Conservation (phyloP, 2,113 vertebrate genomes). For the Indicator indicator region DNA sequence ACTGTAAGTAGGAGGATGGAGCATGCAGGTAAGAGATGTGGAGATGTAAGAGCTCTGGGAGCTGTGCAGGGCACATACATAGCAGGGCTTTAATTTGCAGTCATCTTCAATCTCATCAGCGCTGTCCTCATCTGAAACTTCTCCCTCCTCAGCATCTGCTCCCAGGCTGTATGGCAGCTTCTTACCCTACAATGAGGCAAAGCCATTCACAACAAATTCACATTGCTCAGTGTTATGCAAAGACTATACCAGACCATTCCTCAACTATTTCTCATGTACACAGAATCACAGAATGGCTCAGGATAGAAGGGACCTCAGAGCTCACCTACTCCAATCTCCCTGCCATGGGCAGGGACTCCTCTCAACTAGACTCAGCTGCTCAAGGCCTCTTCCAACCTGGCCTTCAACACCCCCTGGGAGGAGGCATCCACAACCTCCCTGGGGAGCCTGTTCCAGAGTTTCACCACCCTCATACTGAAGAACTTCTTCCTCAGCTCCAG, state of each 20-base stretch:
- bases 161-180: conserved; percentile 89
- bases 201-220: neutral
- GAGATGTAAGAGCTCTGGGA: neutral
- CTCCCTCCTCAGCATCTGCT: conserved; percentile 93
- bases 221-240: neutral
- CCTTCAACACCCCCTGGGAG: too few species aligned
- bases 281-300: too few species aligned
- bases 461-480: too few species aligned
- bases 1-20: neutral
- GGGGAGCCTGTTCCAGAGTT: too few species aligned
- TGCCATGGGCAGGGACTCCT: too few species aligned
- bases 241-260: neutral
- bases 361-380: too few species aligned
- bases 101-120: conserved; percentile 98
- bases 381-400: too few species aligned
- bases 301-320: too few species aligned
- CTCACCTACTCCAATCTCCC: too few species aligned
- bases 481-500: too few species aligned
- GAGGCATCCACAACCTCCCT: too few species aligned
- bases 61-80: conserved; percentile 74
- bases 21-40: neutral
- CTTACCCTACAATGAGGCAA: conserved; percentile 85
- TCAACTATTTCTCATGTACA: neutral
- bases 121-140: conserved; percentile 97
- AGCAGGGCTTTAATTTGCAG: conserved; percentile 91